A percentile compares a stretch with the other conserved stretches of the same genome.
Evolutionary conservation across 2,888 invertebrate species (phyloP).

Genomic region (Apamea anceps): DNA sequence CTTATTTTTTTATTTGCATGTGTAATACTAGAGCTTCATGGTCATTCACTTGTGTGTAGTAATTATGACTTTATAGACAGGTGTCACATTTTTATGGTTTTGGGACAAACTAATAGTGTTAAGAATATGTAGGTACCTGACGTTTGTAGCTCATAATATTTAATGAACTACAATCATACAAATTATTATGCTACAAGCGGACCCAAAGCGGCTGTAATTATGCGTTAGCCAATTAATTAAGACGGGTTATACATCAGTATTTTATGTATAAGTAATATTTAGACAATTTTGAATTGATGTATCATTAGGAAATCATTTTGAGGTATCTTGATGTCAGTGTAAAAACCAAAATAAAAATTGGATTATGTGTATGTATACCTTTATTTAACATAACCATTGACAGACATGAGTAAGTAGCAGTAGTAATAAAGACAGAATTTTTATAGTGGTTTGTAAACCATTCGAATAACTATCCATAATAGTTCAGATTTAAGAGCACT

Average conservation of each 20-base stretch:
- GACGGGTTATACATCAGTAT: background rate
- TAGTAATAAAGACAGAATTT: conserved; percentile 72
- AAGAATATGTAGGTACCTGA: no score
- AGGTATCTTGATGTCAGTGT: background rate
- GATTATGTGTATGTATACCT: conserved; percentile 71
- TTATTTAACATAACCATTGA: conserved; percentile 85
- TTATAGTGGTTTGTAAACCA: conserved; percentile 73
- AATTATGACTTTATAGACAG: no score
- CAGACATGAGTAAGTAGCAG: conserved; percentile 82
- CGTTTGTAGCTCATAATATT: no score
- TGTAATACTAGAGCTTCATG: background rate
- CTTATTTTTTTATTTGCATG: conserved; percentile 6
- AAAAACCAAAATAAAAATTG: conserved; percentile 38
- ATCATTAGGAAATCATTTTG: background rate
- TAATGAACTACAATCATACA: no score
- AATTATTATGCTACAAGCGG: no score
- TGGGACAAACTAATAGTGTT: no score
- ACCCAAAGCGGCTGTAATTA: no score
- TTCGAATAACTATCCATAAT: conserved; percentile 81
- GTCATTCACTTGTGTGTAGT: no score
- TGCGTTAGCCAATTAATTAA: no score
- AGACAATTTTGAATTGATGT: background rate
- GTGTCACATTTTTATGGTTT: no score
- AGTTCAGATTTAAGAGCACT: conserved; percentile 89
- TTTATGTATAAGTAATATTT: background rate